Conservation (phyloP, 2,113 vertebrate genomes). For the Hemibagrus wyckioides region DNA sequence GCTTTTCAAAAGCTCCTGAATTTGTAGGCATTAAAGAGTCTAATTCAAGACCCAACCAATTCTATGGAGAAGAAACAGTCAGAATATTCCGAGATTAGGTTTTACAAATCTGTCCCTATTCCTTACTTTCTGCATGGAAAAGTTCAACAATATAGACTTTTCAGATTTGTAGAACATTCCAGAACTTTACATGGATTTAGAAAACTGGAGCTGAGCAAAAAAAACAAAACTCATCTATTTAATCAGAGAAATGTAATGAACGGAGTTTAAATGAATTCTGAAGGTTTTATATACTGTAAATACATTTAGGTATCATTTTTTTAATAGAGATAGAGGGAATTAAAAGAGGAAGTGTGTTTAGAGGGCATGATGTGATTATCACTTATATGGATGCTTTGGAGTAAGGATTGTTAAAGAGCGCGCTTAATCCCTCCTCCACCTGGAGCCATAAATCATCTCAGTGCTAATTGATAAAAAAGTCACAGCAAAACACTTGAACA, state of each 20-base stretch:
- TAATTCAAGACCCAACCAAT: neutral
- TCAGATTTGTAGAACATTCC: too few relatives aligned
- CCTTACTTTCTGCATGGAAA: too few relatives aligned
- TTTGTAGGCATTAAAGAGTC: neutral
- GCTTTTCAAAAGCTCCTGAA: too few relatives aligned
- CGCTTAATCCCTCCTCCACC: neutral
- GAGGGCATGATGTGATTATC: too few relatives aligned
- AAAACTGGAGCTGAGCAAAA: too few relatives aligned
- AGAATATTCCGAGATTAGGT: too few relatives aligned
- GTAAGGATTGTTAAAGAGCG: neutral
- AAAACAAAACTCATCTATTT: too few relatives aligned
- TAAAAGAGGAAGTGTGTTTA: too few relatives aligned
- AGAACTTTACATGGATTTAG: too few relatives aligned
- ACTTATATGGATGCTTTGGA: neutral
- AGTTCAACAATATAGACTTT: too few relatives aligned
- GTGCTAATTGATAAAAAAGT: neutral
- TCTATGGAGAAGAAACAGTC: too few relatives aligned
- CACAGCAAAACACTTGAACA: neutral
- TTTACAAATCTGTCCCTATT: neutral
- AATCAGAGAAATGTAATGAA: too few relatives aligned
- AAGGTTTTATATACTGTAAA: neutral
- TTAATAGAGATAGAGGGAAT: neutral
- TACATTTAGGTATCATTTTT: neutral
- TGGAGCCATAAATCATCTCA: neutral
- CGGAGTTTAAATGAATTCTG: neutral